Evolutionary conservation across 2,113 vertebrate genomes (phyloP).

Genomic region (Gobio gobio): DNA sequence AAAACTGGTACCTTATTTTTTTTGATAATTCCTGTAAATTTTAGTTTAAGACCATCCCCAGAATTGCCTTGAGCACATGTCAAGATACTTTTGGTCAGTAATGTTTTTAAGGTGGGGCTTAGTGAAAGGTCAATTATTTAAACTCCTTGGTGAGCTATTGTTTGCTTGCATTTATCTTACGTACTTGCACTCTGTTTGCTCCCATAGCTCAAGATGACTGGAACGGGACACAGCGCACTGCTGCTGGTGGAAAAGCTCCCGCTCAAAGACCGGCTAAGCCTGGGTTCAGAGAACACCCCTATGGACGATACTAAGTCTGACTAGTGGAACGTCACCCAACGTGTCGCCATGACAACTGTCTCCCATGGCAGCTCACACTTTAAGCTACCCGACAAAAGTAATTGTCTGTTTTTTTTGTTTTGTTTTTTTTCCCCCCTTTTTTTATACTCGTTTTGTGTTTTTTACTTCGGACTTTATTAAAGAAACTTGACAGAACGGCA

Average conservation of each 20-base stretch:
- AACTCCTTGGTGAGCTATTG: neutral
- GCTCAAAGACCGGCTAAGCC: constrained; percentile 88
- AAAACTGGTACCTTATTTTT: neutral
- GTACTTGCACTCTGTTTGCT: constrained; percentile 6
- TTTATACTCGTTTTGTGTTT: constrained; percentile 16
- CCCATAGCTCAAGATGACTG: constrained; percentile 92
- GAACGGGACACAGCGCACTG: constrained; percentile 86
- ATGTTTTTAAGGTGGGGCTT: neutral
- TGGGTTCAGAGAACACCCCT: constrained; percentile 93
- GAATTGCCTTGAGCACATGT: neutral
- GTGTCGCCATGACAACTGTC: constrained; percentile 75
- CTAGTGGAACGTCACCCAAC: constrained; percentile 63
- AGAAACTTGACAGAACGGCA: constrained; percentile 67
- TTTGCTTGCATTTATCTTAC: neutral
- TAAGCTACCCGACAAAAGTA: constrained; percentile 83
- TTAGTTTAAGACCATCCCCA: neutral
- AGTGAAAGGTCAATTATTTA: neutral
- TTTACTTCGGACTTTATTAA: constrained; percentile 80
- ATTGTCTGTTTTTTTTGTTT: constrained; percentile 80
- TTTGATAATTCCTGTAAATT: neutral
- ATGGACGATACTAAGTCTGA: constrained; percentile 90
- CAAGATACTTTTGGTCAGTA: neutral
- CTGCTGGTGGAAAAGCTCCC: constrained; percentile 84
- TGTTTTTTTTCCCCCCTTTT: neutral
- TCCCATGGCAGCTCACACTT: constrained; percentile 79